Base-by-base conservation (phyloP, 2,113 vertebrate genomes). In the Pipra filicauda region DNA sequence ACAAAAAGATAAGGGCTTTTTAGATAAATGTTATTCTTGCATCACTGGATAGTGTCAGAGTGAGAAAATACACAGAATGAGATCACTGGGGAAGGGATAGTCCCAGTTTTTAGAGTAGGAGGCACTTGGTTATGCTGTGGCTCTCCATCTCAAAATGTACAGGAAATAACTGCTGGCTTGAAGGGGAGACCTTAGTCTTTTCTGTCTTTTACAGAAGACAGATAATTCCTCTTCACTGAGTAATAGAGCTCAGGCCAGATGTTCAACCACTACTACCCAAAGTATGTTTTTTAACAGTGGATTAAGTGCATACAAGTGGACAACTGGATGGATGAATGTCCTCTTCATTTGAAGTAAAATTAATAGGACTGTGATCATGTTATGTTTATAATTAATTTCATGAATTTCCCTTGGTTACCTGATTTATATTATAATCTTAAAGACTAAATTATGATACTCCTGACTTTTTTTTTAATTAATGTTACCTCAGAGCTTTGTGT, bases 121-220 rank as follows among this genome's bases (percentile, higher is more conserved):
- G 24, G 9, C 19, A 41, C 13, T 16, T 49, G 16, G 5, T 66
- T 82, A 6, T 6, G 3, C 18, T 64, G 52, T 6, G 49, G 9
- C 13, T 67, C 24, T 82, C 20, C 23, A 51, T 59, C 27, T 41
- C 37, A 52, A 19, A 83, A 6, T 22, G 15, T 49, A 59, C 15
- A 28, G 31, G 66, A 85, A 91, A 49, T 58, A 66, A 21, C 26
- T 37, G 7, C 33, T 57, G 15, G 5, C 35, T 52, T 46, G 39
- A 51, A 69, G 11, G 22, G 16, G 3, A 61, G 24, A 77, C 23
- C 20, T 80, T 51, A 67, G 3, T 28, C 23, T 71, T 55, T 67
- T 46, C 31, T 62, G 9, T 67, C 31, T 66, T 43, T 16, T 54
- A 22, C 0, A 0, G n/a, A n/a, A n/a, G n/a, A n/a, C n/a, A n/a